These are phyloP conservation scores for Rhopalosiphum maidis DNA, from an alignment of 1,140 invertebrate species.

Conservation along the genomic window DNA sequence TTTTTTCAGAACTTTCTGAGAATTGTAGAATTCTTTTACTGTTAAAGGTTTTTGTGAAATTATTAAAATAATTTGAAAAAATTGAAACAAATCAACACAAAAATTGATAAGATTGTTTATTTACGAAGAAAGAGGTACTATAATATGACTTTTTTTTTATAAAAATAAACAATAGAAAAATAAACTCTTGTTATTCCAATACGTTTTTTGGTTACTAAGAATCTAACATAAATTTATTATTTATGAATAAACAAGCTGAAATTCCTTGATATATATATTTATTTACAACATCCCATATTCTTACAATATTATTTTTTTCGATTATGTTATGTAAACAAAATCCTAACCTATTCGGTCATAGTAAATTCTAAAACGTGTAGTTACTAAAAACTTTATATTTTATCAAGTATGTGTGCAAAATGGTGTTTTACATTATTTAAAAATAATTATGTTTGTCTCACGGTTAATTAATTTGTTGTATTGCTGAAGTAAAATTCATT, in stretches of 20 bases:
- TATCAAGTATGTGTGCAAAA: not conserved
- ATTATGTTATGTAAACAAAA: not conserved
- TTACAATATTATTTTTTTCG: not conserved
- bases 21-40: not conserved
- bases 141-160: not conserved
- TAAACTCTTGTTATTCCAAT: not conserved
- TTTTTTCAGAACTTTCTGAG: not conserved
- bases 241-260: not conserved
- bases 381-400: not conserved
- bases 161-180: not conserved
- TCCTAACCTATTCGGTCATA: not conserved
- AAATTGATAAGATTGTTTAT: not conserved
- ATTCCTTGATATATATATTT: not conserved
- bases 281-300: not conserved
- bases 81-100: not conserved
- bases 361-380: not conserved
- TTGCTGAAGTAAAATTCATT: no score
- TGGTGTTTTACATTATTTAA: not conserved
- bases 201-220: not conserved
- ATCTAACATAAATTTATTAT: not conserved
- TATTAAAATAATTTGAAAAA: not conserved
- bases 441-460: not conserved
- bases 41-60: not conserved
- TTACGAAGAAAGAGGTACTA: not conserved
- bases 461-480: not conserved